Evolutionary conservation across 2,113 vertebrate genomes (phyloP), one percentile per base, ranked within the genome.

Genomic region (Larimichthys polyactis): DNA sequence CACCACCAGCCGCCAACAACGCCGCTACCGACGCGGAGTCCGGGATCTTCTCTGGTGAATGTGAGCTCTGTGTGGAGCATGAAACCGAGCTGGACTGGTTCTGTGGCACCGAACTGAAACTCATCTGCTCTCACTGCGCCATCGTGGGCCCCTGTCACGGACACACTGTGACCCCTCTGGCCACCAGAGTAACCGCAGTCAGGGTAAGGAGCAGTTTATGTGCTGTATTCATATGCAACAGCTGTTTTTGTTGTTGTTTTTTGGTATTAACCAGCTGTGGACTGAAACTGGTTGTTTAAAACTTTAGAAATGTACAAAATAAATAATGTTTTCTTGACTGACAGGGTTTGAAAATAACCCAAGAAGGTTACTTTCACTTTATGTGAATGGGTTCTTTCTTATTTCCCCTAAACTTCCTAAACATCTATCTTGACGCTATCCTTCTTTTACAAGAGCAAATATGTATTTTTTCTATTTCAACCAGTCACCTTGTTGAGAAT

Each of bases 61-160:
- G 66, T 5, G 90, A 90, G 44, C 66, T 92, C 1, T 97, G 96
- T 16, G 75, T 88, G 20, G 92, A 92, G 19, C 97, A 97, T 62
- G 89, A 93, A 55, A 82, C 78, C 0, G 89, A 92, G 51, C 83
- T 96, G 62, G 88, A 91, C 89, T 95, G 93, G 93, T 97, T 96
- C 92, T 97, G 97, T 44, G 76, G 86, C 71, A 94, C 94, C 32
- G 96, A 97, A 22, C 87, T 90, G 64, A 96, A 94, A 65, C 90
- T 91, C 0, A 92, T 96, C 63, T 98, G 97, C 85, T 92, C 92
- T 11, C 91, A 87, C 57, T 98, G 97, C 84, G 84, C 91, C 43
- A 79, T 54, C 52, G 92, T 84, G 66, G 95, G 96, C 67, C 72
- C 91, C 77, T 97, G 97, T 88, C 89, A 71, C 60, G 93, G 92